A percentile compares a stretch with the other conserved stretches of the same genome.
Conservation (phyloP, 1,140 invertebrate species). For the Leptinotarsa defecta region DNA sequence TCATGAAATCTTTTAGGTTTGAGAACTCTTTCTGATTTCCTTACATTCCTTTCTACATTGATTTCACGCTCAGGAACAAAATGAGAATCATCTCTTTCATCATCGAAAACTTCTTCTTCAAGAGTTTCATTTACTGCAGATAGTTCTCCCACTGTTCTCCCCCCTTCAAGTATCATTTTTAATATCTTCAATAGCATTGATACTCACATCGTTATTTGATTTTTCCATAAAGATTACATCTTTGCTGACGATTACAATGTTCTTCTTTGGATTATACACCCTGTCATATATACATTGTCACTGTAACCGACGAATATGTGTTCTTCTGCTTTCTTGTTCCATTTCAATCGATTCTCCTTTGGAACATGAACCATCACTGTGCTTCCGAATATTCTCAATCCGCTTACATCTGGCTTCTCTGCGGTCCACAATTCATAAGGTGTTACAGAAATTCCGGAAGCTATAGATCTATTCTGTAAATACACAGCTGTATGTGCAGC, state of each 20-base stretch:
- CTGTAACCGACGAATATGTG: constrained; percentile 40
- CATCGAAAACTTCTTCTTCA: too few relatives aligned
- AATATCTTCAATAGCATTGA: too few relatives aligned
- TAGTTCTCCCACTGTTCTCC: too few relatives aligned
- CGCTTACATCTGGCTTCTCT: constrained; percentile 45
- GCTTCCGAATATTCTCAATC: constrained; percentile 50
- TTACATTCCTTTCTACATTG: too few relatives aligned
- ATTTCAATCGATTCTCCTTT: constrained; percentile 46
- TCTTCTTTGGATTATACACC: constrained; percentile 1
- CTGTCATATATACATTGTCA: constrained; percentile 28
- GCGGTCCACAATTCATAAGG: constrained; percentile 43
- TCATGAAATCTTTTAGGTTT: too few relatives aligned
- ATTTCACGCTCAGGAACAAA: too few relatives aligned
- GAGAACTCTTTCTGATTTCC: too few relatives aligned
- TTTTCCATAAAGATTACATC: constrained; percentile 43
- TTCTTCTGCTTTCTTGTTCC: constrained; percentile 42
- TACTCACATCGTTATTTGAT: background rate
- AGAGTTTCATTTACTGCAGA: too few relatives aligned
- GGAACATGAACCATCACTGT: constrained; percentile 48
- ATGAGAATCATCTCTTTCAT: too few relatives aligned
- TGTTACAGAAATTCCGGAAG: constrained; percentile 31
- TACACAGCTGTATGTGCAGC: constrained; percentile 57
- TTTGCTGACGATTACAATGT: background rate
- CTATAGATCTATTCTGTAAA: constrained; percentile 50
- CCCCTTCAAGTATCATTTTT: too few relatives aligned